These are phyloP conservation scores for Drosophila kokeensis DNA, from an alignment of 2,888 invertebrate species.

Conservation along the genomic window DNA sequence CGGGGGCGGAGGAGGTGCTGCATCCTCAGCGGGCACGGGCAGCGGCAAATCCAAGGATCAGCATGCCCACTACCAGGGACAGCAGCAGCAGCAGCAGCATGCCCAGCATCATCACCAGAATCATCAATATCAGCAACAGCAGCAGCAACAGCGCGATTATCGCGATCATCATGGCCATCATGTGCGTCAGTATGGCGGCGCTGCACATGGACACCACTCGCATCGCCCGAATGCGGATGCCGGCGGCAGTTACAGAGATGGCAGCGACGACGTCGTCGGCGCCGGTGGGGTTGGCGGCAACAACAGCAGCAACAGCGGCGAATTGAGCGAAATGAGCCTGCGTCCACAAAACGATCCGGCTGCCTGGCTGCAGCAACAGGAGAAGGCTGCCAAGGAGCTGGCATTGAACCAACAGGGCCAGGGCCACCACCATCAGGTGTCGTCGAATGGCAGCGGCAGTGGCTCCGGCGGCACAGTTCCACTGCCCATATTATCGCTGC, in stretches of 20 bases:
- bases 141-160: constrained; percentile 69
- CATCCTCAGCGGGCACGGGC: constrained; percentile 53
- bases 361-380: constrained; percentile 83
- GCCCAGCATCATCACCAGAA: constrained; percentile 66
- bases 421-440: constrained; percentile 86
- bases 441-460: constrained; percentile 49
- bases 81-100: constrained; percentile 60
- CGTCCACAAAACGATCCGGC: constrained; percentile 85
- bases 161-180: constrained; percentile 67
- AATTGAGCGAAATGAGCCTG: constrained; percentile 81
- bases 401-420: constrained; percentile 85
- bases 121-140: constrained; percentile 49
- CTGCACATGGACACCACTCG: constrained; percentile 52
- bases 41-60: constrained; percentile 55
- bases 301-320: constrained; percentile 49
- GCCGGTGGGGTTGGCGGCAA: constrained; percentile 52
- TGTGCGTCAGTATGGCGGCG: constrained; percentile 53
- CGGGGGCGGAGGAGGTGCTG: constrained; percentile 69
- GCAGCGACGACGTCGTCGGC: constrained; percentile 81
- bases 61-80: constrained; percentile 66
- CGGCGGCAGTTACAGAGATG: constrained; percentile 84
- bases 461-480: constrained; percentile 85
- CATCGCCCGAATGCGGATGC: constrained; percentile 58
- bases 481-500: constrained; percentile 90
- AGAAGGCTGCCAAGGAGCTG: constrained; percentile 85